Evolutionary conservation across 2,888 invertebrate species (phyloP), one percentile per base, ranked within the genome.

Genomic region (Noctuana brunneofusca): DNA sequence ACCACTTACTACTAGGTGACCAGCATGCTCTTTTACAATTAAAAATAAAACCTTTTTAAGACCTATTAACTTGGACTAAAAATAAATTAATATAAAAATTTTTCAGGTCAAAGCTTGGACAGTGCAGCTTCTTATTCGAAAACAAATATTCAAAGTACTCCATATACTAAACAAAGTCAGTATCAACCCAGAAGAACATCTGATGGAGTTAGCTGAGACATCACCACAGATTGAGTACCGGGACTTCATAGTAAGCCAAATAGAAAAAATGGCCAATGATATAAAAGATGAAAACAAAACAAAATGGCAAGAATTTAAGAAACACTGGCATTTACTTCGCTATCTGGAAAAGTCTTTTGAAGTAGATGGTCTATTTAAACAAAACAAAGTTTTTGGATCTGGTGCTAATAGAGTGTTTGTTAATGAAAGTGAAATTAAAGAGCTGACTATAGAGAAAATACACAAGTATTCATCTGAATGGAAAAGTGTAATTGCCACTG

Each of bases 231-330:
- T 92, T 66, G 88, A 89, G 30, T 84, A 95, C 54, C 90, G 95
- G 71, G 94, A 95, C 70, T 94, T 94, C 69, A 92, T 96, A 68
- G 93, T 94, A 16, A 93, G 93, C 55, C 93, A 96, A 75, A 80
- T 96, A 64, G 89, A 92, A 48, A 93, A 93, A 66, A 84, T 89
- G 30, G 80, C 85, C 9, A 84, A 91, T 16, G 85, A 87, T 14
- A 84, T 91, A 67, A 79, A 74, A 52, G 66, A 66, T 58, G 85
- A 89, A 56, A 84, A 80, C 63, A 46, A 80, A 3, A 68, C 73
- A 1, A 82, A 73, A 69, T 92, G 89, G 89, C 69, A 78, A 24
- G 69, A 80, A n/a, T 87, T 91, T 54, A 83, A 76, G 66, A 78
- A 80, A 43, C 89, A 92, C 69, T 92, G 91, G 91, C 82, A 88